Conservation (phyloP, 1,140 invertebrate species). For the Onthophagus taurus region DNA sequence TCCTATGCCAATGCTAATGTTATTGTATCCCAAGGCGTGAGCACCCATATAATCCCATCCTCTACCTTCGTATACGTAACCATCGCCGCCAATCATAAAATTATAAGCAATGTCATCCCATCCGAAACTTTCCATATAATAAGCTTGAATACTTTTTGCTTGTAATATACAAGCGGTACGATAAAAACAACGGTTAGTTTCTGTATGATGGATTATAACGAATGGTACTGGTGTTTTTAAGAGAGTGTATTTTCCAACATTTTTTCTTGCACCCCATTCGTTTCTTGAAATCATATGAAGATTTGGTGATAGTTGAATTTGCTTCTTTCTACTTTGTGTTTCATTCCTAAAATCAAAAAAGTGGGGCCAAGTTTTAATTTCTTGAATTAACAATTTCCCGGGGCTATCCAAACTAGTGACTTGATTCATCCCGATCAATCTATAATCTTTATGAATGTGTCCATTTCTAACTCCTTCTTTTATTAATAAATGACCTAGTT, state of each 20-base stretch:
- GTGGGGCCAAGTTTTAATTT: slow-evolving; percentile 48
- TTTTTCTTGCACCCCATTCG: slow-evolving; percentile 1
- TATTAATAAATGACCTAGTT: slow-evolving; percentile 25
- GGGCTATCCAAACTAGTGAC: slow-evolving; percentile 31
- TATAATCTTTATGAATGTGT: slow-evolving; percentile 30
- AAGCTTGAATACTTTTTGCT: slow-evolving; percentile 52
- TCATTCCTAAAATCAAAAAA: slow-evolving; percentile 19
- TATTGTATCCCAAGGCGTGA: slow-evolving; percentile 50
- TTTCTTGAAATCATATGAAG: too few relatives aligned
- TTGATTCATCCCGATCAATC: slow-evolving; percentile 33
- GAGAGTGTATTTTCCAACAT: background rate
- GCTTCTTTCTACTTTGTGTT: background rate
- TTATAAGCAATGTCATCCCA: slow-evolving; percentile 62
- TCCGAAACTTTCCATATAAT: slow-evolving; percentile 57
- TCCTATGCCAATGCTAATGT: slow-evolving; percentile 51
- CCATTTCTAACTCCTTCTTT: slow-evolving; percentile 24
- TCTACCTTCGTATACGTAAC: slow-evolving; percentile 54
- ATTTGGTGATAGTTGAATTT: background rate
- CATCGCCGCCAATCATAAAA: slow-evolving; percentile 62
- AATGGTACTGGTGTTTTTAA: background rate
- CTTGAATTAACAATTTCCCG: slow-evolving; percentile 35
- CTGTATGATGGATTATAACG: slow-evolving; percentile 35
- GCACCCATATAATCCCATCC: slow-evolving; percentile 49
- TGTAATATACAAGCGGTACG: slow-evolving; percentile 34
- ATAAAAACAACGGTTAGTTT: slow-evolving; percentile 38